phyloP scores from a whole-genome alignment of 2,797 vertebrate genomes.

The Mormyrus hasselquistii region DNA sequence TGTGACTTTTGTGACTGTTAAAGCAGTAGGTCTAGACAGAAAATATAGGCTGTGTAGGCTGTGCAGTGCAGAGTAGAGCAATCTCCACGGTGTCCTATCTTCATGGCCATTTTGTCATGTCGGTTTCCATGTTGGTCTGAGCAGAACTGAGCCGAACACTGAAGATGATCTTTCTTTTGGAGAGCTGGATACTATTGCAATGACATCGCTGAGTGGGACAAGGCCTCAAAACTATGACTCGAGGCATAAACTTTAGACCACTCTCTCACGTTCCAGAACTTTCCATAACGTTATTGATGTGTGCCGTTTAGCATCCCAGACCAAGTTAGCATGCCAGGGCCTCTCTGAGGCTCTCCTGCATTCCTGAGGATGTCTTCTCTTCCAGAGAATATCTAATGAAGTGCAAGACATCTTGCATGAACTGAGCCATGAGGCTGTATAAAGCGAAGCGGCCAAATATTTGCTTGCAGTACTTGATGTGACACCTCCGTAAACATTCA shows the following conservation, averaged over 20 bases:
- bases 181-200: slow-evolving; percentile 1
- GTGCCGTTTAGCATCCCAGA: neutral
- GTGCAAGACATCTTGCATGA: slow-evolving; percentile 4
- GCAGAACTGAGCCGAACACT: neutral
- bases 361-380: neutral
- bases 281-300: neutral
- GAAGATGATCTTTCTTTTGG: neutral
- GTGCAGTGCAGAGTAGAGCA: neutral
- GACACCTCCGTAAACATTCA: slow-evolving; percentile 7
- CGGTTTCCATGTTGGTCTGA: neutral
- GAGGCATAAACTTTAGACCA: slow-evolving; percentile 2
- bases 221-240: neutral
- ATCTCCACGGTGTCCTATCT: neutral
- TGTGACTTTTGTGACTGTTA: neutral
- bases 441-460: neutral
- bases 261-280: neutral
- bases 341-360: neutral
- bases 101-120: neutral
- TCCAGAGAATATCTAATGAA: slow-evolving; percentile 9
- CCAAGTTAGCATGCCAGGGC: neutral
- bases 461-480: neutral
- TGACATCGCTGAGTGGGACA: neutral
- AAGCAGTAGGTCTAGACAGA: neutral
- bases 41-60: neutral
- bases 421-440: neutral